These are phyloP conservation scores for Cinclus cinclus DNA, from an alignment of 2,113 vertebrate genomes.

Conservation along the genomic window DNA sequence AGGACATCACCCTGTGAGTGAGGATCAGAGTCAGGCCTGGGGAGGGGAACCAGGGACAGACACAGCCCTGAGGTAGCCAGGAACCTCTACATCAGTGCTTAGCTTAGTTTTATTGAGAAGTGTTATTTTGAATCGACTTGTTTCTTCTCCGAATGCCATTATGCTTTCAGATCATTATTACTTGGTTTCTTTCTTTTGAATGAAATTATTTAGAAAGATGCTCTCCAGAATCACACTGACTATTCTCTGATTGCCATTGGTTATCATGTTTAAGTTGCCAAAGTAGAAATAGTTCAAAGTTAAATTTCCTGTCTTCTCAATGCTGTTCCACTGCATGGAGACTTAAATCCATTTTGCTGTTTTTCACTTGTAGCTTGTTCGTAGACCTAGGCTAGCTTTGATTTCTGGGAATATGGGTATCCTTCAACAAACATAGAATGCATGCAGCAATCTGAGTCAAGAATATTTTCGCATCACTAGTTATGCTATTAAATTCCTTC, in stretches of 20 bases:
- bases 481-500: neutral
- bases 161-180: neutral
- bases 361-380: neutral
- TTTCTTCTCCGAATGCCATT: neutral
- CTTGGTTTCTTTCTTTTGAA: neutral
- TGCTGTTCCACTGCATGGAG: neutral
- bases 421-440: neutral
- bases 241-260: neutral
- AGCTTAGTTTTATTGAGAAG: neutral
- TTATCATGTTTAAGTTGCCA: neutral
- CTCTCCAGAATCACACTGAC: neutral
- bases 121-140: neutral
- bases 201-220: neutral
- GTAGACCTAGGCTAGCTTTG: neutral
- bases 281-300: neutral
- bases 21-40: neutral
- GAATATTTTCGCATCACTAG: neutral
- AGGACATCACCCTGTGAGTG: neutral
- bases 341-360: neutral
- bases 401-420: neutral
- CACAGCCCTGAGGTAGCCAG: neutral
- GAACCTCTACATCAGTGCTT: neutral
- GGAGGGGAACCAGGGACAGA: neutral
- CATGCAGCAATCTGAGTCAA: neutral
- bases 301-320: neutral